A percentile compares a stretch with the other conserved stretches of the same genome.
Conservation (phyloP, 2,797 vertebrate species). For the Clamator glandarius region DNA sequence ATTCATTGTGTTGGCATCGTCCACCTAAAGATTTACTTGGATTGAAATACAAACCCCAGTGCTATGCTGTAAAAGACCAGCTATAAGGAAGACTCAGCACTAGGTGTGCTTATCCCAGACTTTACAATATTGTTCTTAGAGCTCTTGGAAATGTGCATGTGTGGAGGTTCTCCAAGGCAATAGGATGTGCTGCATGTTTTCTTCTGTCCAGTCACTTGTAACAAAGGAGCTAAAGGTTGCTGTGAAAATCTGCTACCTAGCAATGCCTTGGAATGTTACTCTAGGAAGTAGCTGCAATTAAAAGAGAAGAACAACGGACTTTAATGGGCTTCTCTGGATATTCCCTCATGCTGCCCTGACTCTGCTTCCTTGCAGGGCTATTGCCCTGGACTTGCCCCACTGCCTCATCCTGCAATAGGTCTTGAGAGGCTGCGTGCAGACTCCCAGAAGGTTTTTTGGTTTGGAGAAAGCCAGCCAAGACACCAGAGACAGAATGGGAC, state of each 20-base stretch:
- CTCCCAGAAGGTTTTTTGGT: background rate
- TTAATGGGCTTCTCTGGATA: background rate
- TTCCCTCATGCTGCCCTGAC: background rate
- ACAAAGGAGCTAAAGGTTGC: background rate
- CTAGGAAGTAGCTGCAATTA: background rate
- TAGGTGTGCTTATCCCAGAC: background rate
- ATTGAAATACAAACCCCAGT: background rate
- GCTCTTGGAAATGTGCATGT: background rate
- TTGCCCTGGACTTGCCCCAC: background rate
- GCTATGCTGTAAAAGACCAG: background rate
- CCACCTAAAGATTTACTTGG: background rate
- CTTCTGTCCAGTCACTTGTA: background rate
- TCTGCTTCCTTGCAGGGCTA: background rate
- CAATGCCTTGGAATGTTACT: background rate
- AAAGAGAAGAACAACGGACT: background rate
- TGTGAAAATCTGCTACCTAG: background rate
- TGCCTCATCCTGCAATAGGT: background rate
- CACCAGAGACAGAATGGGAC: background rate
- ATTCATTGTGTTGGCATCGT: background rate
- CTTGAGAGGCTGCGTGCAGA: background rate
- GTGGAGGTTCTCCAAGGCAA: background rate
- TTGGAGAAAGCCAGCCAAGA: background rate
- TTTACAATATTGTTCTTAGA: background rate
- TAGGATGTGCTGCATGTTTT: background rate
- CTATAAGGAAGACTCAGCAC: background rate